Conservation (phyloP, 2,797 vertebrate species). For the Oreochromis grahami region DNA sequence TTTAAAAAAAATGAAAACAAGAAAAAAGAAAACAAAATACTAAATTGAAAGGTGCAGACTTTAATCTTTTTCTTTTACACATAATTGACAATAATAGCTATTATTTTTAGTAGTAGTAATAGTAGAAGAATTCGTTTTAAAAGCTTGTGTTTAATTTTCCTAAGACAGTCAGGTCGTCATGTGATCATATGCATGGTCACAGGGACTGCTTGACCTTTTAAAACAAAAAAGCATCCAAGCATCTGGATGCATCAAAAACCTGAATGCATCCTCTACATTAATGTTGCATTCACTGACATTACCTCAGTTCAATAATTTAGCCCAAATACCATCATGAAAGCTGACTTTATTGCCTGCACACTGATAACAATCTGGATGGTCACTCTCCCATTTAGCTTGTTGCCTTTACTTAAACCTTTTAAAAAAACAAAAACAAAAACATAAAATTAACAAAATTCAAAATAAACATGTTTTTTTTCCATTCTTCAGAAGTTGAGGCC, state of each 20-base stretch:
- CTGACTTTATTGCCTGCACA: not conserved
- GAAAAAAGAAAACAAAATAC: not conserved
- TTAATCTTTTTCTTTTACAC: not conserved
- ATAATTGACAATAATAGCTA: not conserved
- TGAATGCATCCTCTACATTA: not conserved
- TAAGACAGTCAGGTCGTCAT: not conserved
- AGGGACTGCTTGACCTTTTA: not conserved
- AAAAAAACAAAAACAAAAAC: not conserved
- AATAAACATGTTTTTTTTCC: not conserved
- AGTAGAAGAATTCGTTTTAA: rapidly evolving
- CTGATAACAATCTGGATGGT: not conserved
- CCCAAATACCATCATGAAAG: not conserved
- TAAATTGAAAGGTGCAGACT: not conserved
- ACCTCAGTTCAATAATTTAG: not conserved
- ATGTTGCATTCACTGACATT: not conserved
- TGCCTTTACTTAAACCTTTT: not conserved
- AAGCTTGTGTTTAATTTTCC: not conserved
- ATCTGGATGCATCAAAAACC: not conserved
- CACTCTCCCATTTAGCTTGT: not conserved
- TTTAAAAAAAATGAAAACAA: rapidly evolving
- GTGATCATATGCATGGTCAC: not conserved
- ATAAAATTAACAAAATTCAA: not conserved
- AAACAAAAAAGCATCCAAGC: not conserved
- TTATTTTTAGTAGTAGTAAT: not conserved
- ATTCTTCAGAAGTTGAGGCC: not conserved